Base-by-base conservation (phyloP, 2,797 vertebrate genomes). In the Vipera ursinii region DNA sequence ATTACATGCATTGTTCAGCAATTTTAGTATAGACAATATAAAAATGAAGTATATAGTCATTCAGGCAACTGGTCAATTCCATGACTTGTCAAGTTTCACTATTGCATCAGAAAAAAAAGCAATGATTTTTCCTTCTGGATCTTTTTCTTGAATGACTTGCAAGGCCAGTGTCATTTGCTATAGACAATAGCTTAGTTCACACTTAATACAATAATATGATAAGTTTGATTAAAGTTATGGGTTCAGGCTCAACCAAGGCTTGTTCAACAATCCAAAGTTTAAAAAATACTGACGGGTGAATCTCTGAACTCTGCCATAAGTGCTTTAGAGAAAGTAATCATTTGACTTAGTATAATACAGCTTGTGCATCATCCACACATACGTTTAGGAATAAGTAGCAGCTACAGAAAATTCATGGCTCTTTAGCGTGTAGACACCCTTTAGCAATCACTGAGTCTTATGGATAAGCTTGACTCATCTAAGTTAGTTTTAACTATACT, bases 1-100 rank as follows among this genome's bases (percentile, higher is more conserved):
- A 82, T 88, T 92, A 55, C 59, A 20, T 94, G 90, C 60, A 73
- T 60, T 87, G 60, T 17, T 57, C 38, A 93, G 60, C 69, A 91
- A 53, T 56, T 8, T 20, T 2, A 91, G 89, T 38, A 61, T 86
- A 82, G 15, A 59, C 82, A 93, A 93, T n/a, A 65, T 94, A 73
- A 61, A 95, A 89, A 93, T 56, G 26, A 93, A 88, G 92, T 38
- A 6, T 8, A 14, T 20, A 88, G 10, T 3, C 57, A 28, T 88
- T 56, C 53, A 89, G 38, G 57, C 20, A 89, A 53, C 4, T 89
- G 57, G 28, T 85, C 69, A 85, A 60, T 89, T 26, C 28, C 51
- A 8, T 63, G 57, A 89, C 69, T 61, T 44, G 20, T 55, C 87
- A 55, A 63, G 17, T 85, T 89, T 86, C 32, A 56, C 87, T 69